Evolutionary conservation across 2,113 vertebrate genomes (phyloP), one percentile per base, ranked within the genome.

Genomic region (Oceanodroma tethys): DNA sequence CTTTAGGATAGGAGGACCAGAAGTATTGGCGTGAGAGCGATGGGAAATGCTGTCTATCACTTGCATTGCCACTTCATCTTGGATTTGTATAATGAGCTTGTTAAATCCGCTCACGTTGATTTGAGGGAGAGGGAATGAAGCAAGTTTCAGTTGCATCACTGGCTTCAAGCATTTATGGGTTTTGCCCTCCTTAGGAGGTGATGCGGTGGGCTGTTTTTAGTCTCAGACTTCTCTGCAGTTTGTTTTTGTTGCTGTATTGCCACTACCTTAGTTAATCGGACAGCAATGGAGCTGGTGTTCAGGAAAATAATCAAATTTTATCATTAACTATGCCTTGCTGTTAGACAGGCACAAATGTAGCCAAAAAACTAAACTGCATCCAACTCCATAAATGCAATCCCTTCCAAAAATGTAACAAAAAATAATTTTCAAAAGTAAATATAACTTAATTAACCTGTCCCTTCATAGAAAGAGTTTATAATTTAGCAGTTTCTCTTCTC

Each of bases 51-150:
- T 25, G 2, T 68, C 19, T 16, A 0, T 23, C 45, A 3, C n/a
- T 62, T 1, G 1, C 38, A 13, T n/a, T 81, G 32, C 7, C 20
- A 3, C 21, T 21, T 70, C 8, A 3, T 30, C 40, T 48, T 40
- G 12, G 8, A 25, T 70, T 70, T 48, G 8, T 29, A 4, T 16
- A 18, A 47, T 38, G 11, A 83, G 4, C 45, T 60, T 32, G 32
- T 36, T 72, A 60, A 66, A 50, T 21, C 10, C 0, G 0, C 1
- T 9, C 2, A 0, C 11, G 12, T 3, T 63, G 27, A 22, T 32
- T 38, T 42, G 16, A 52, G 11, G 13, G 32, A 76, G 29, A 60
- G 45, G 2, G 10, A 58, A 15, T 17, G 16, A 48, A 16, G 10
- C 3, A 30, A 4, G 3, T 16, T 67, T 68, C 40, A 15, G 0